These are phyloP conservation scores for Bergia sp. DNA, from an alignment of 92 coral and sea anemone genomes.

Conservation along the genomic window DNA sequence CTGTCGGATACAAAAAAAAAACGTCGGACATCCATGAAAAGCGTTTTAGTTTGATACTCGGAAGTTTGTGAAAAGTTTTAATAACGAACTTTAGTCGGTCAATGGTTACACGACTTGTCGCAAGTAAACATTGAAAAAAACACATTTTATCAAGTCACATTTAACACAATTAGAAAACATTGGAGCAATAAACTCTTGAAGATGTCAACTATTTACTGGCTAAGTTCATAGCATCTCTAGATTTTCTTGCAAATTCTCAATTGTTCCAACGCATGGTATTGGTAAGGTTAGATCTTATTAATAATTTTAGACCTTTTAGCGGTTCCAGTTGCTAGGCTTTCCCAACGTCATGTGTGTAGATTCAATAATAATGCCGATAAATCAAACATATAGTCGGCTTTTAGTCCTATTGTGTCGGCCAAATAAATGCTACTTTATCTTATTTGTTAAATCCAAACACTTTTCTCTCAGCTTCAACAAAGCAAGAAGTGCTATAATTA, in stretches of 20 bases:
- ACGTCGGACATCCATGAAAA: constrained; percentile 32
- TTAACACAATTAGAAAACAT: constrained; percentile 14
- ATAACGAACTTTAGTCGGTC: constrained; percentile 13
- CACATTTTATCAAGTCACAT: not conserved
- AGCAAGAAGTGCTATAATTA: constrained; percentile 4
- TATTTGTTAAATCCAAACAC: constrained; percentile 44
- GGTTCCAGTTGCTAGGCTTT: constrained; percentile 1
- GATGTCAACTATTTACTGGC: constrained; percentile 4
- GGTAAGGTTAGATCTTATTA: not conserved
- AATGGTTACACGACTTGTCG: constrained; percentile 15
- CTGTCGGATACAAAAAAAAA: constrained; percentile 43
- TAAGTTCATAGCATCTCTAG: not conserved
- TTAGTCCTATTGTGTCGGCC: constrained; percentile 35
- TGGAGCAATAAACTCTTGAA: constrained; percentile 36
- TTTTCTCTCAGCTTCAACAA: constrained; percentile 42
- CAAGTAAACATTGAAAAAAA: constrained; percentile 22
- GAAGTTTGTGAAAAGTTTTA: constrained; percentile 37
- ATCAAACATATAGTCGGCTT: constrained; percentile 45
- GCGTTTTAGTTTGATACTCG: constrained; percentile 21
- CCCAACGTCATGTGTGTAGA: constrained; percentile 11
- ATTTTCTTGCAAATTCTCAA: constrained; percentile 10
- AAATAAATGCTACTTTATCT: constrained; percentile 39
- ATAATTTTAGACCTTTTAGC: constrained; percentile 8
- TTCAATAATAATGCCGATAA: constrained; percentile 25
- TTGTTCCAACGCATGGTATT: not conserved